Evolutionary conservation across 2,888 invertebrate genomes (phyloP).

Genomic region (Cosmorhoe ocellata): DNA sequence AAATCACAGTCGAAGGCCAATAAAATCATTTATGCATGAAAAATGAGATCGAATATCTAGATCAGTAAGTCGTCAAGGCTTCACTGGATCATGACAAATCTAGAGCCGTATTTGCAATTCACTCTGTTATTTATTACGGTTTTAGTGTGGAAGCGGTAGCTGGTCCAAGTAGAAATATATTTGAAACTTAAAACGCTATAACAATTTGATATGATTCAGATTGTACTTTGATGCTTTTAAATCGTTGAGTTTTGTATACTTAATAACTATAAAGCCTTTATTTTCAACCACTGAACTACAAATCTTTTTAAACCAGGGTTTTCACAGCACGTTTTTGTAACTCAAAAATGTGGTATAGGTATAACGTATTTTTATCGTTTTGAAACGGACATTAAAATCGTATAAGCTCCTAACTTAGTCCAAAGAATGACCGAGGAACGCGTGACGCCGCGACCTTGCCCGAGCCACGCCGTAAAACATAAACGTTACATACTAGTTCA

Average conservation of each 20-base stretch:
- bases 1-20: slow-evolving; percentile 27
- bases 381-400: background rate
- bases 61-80: slow-evolving; percentile 43
- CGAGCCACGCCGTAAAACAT: slow-evolving; percentile 39
- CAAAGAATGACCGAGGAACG: slow-evolving; percentile 47
- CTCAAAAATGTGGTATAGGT: no score
- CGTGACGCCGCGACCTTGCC: slow-evolving; percentile 57
- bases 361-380: no score
- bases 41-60: slow-evolving; percentile 33
- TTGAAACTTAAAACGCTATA: no score
- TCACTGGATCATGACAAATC: slow-evolving; percentile 47
- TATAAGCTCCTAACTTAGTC: slow-evolving; percentile 32
- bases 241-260: no score
- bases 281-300: no score
- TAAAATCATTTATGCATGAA: slow-evolving; percentile 31
- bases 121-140: slow-evolving; percentile 57
- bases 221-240: no score
- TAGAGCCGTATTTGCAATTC: slow-evolving; percentile 53
- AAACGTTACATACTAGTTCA: slow-evolving; percentile 36
- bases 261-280: no score
- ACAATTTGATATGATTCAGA: no score
- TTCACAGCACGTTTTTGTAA: no score
- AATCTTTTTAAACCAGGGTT: no score
- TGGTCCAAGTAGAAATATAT: slow-evolving; percentile 2
- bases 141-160: slow-evolving; percentile 32